These are phyloP conservation scores for Felis chaus DNA, from an alignment of 2,113 vertebrate genomes.

Conservation along the genomic window DNA sequence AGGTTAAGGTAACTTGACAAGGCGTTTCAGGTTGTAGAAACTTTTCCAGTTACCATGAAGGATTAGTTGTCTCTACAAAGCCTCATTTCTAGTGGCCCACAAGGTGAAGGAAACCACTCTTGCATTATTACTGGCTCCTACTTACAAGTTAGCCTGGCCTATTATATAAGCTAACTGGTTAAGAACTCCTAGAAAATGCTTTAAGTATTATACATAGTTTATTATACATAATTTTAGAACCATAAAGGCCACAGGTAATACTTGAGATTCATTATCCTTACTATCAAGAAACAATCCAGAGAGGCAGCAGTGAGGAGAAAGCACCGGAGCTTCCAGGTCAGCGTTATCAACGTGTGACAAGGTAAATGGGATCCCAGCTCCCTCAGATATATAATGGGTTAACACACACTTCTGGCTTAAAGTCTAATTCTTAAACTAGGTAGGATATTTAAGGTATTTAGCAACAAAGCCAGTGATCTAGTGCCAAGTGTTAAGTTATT, in stretches of 20 bases:
- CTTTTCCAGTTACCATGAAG: not conserved
- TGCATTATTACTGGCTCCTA: not conserved
- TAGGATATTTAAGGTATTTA: not conserved
- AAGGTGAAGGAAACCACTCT: not conserved
- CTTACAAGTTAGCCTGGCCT: not conserved
- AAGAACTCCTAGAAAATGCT: not conserved
- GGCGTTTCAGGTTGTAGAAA: not conserved
- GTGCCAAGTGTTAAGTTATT: not conserved
- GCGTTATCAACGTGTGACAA: not conserved
- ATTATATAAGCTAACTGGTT: not conserved
- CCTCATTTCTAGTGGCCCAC: not conserved
- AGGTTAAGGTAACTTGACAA: not conserved
- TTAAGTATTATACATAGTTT: not conserved
- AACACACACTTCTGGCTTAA: not conserved
- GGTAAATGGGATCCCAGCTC: not conserved
- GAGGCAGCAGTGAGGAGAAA: not conserved
- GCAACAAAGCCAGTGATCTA: not conserved
- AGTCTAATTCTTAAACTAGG: not conserved
- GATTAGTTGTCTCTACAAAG: not conserved
- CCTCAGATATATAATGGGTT: not conserved
- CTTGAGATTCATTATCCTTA: not conserved
- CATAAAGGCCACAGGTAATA: not conserved
- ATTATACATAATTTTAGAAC: not conserved
- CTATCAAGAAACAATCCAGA: not conserved
- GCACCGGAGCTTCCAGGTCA: not conserved